A percentile compares a stretch with the other conserved stretches of the same genome.
Conservation (phyloP, 1,140 invertebrate genomes). For the Oscheius sp. region DNA sequence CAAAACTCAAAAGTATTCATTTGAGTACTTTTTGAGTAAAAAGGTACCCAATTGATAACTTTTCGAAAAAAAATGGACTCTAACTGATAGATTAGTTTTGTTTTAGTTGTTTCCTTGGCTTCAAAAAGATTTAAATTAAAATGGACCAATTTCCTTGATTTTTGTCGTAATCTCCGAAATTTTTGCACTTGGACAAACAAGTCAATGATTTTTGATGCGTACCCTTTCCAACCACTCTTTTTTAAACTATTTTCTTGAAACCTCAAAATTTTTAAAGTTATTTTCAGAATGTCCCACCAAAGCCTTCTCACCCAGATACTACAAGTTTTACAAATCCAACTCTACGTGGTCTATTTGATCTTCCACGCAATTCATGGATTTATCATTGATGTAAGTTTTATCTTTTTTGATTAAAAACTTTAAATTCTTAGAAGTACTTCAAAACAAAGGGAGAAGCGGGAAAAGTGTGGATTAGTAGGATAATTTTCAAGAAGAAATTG, state of each 20-base stretch:
- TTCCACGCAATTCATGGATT: background rate
- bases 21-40: too few species aligned
- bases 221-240: background rate
- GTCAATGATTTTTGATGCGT: background rate
- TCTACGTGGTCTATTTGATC: background rate
- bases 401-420: background rate
- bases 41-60: too few species aligned
- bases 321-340: background rate
- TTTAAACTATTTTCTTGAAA: background rate
- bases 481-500: background rate
- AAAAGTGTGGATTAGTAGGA: background rate
- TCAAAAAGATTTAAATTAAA: background rate
- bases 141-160: background rate
- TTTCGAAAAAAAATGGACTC: too few species aligned
- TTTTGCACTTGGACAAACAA: background rate
- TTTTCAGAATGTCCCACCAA: background rate
- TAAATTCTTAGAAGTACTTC: background rate
- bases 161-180: background rate
- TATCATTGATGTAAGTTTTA: background rate
- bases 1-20: too few species aligned
- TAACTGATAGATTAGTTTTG: too few species aligned
- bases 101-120: too few species aligned
- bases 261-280: background rate
- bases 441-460: background rate
- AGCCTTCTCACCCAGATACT: background rate